Evolutionary conservation across 2,113 vertebrate genomes (phyloP).

Genomic region (Spermophilus dauricus): DNA sequence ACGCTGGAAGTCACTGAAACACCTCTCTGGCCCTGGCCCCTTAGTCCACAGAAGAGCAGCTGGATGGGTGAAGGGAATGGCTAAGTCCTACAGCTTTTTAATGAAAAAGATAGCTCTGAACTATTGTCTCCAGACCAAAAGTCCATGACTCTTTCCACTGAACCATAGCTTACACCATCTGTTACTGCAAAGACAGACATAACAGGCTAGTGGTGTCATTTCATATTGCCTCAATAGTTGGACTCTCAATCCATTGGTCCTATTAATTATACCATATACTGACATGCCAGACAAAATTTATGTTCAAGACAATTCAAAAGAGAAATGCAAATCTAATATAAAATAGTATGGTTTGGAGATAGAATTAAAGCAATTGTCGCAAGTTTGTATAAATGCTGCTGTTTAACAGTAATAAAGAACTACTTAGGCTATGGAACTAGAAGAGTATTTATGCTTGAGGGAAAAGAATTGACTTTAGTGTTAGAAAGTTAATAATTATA

Average conservation of each 20-base stretch:
- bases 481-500: slow-evolving; percentile 59
- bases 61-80: not conserved
- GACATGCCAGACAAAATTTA: not conserved
- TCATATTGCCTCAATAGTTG: not conserved
- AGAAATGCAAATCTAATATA: not conserved
- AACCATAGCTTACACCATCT: not conserved
- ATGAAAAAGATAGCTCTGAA: not conserved
- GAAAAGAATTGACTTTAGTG: not conserved
- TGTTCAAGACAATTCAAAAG: not conserved
- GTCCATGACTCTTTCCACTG: not conserved
- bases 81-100: not conserved
- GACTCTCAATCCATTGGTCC: not conserved
- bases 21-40: not conserved
- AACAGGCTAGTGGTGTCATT: slow-evolving; percentile 1
- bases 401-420: slow-evolving; percentile 36
- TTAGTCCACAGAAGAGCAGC: not conserved
- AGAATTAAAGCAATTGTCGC: not conserved
- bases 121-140: not conserved
- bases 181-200: slow-evolving; percentile 20
- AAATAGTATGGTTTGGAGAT: not conserved
- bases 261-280: not conserved
- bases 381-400: slow-evolving; percentile 9
- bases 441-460: not conserved
- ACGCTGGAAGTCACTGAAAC: slow-evolving; percentile 16
- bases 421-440: not conserved